Evolutionary conservation across 2,797 vertebrate species (phyloP), one percentile per base, ranked within the genome.

Genomic region (Florisuga fusca): DNA sequence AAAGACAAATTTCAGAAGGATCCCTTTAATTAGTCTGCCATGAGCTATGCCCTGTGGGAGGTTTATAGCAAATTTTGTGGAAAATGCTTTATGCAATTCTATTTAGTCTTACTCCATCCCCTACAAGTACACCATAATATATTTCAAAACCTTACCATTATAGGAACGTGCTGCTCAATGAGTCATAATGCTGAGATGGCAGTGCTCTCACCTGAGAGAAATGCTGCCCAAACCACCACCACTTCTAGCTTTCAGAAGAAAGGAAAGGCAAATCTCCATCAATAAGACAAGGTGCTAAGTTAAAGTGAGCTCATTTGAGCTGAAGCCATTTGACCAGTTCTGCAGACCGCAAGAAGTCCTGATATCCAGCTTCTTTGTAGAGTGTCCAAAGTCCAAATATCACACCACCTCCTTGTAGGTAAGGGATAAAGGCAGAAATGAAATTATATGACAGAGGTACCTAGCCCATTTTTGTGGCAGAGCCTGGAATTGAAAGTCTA

Each of bases 1-100:
- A 94, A 85, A 74, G 68, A 71, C 45, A 90, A 77, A 90, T 84
- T 73, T 91, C 67, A 82, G 74, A 27, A 87, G 74, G 57, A 67
- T 71, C 36, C 31, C 50, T 94, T 90, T 96, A 95, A 95, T 93
- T 94, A 87, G 84, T 50, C 31, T 92, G 84, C 57, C 74, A 74
- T 25, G 51, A 84, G 86, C 69, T 92, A 79, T 92, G 64, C 57
- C 92, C 75, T 74, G 33, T 87, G 87, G 82, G 78, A 75, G 34
- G 57, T 89, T 93, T 93, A 89, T 58, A 58, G 78, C 64, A 90
- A 87, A 62, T 82, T 87, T 43, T 64, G 61, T 77, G 68, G 75
- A 82, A 95, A 92, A 89, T 5, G 21, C 23, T 62, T 34, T 29
- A 7, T 27, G 64, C 41, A 50, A 67, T 89, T 89, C 81, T 90